Conservation (phyloP, 2,797 vertebrate genomes). For the Paratrypauchen microcephalus region DNA sequence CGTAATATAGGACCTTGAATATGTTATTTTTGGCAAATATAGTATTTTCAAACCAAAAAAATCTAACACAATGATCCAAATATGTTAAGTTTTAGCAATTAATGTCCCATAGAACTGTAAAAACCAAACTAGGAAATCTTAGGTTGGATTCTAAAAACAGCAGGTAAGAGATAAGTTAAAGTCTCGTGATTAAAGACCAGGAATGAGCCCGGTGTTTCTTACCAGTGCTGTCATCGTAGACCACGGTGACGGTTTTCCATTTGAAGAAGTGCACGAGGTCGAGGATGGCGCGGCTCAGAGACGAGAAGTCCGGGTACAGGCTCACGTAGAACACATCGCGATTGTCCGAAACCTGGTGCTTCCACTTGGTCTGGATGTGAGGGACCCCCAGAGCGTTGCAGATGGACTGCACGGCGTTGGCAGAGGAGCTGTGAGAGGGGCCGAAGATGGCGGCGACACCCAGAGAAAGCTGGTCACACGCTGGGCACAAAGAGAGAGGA, state of each 20-base stretch:
- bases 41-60: too few species aligned
- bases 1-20: too few species aligned
- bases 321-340: constrained; percentile 98
- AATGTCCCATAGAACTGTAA: too few species aligned
- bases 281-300: constrained; percentile 95
- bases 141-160: too few species aligned
- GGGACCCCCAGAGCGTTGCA: constrained; percentile 97
- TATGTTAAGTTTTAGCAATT: too few species aligned
- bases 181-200: too few species aligned
- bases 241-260: constrained; percentile 98
- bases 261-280: constrained; percentile 99
- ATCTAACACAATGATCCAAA: too few species aligned
- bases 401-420: constrained; percentile 98
- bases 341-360: constrained; percentile 98
- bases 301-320: constrained; percentile 97
- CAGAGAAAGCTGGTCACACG: constrained; percentile 96
- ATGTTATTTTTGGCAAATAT: too few species aligned
- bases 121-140: too few species aligned
- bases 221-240: constrained; percentile 99
- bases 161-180: too few species aligned
- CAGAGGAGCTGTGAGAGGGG: constrained; percentile 97
- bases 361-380: constrained; percentile 98
- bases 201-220: constrained; percentile 8
- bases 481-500: constrained; percentile 64
- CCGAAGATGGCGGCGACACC: constrained; percentile 99